phyloP scores from a whole-genome alignment of 2,888 invertebrate species.

The Merodon equestris region DNA sequence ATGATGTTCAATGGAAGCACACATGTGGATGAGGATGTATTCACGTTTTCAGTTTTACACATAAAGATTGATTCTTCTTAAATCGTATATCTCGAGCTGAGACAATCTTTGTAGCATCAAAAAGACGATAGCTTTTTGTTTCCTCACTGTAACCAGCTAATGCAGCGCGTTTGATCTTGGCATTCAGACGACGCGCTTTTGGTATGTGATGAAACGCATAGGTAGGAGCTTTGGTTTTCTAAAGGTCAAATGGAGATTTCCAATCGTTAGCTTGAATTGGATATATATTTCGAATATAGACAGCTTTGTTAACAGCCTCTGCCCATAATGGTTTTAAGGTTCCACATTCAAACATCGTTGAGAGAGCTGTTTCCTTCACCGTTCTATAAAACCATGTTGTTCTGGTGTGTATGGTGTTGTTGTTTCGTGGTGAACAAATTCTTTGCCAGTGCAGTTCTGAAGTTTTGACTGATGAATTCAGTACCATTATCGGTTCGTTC shows the following conservation, averaged over 20 bases:
- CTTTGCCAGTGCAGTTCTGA: background rate
- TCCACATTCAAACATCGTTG: slow-evolving; percentile 14
- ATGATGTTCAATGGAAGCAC: too few species aligned
- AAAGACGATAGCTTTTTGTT: slow-evolving; percentile 4
- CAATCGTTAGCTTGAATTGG: slow-evolving; percentile 1
- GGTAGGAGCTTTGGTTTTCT: background rate
- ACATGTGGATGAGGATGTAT: slow-evolving; percentile 7
- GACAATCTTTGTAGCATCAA: background rate
- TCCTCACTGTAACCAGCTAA: slow-evolving; percentile 3
- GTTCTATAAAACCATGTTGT: slow-evolving; percentile 5
- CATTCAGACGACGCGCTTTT: slow-evolving; percentile 9
- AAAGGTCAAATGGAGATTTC: slow-evolving; percentile 2
- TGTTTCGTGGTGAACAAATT: slow-evolving; percentile 6
- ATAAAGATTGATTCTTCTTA: background rate
- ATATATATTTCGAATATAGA: slow-evolving; percentile 10
- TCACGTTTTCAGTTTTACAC: background rate
- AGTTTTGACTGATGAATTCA: background rate
- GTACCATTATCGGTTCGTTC: background rate
- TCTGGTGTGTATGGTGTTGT: slow-evolving; percentile 8
- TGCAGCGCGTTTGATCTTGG: slow-evolving; percentile 4
- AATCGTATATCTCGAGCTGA: background rate
- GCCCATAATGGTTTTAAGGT: slow-evolving; percentile 3
- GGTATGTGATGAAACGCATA: slow-evolving; percentile 6
- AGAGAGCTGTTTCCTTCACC: slow-evolving; percentile 8
- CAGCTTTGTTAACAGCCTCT: slow-evolving; percentile 7